A percentile compares a stretch with the other conserved stretches of the same genome.
These are phyloP conservation scores for Wiebesia pumilae DNA, from an alignment of 1,140 invertebrate species.

Conservation along the genomic window DNA sequence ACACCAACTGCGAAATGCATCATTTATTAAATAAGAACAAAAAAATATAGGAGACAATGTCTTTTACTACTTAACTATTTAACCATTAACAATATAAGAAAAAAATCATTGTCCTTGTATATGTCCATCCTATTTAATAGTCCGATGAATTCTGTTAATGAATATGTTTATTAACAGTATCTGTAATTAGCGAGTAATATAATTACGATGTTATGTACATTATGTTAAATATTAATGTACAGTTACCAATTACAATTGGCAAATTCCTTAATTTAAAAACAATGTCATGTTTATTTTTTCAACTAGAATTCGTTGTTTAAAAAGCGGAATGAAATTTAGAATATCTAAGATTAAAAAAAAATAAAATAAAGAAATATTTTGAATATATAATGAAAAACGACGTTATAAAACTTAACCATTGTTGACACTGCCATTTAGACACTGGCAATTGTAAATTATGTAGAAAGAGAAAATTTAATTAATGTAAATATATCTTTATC, in stretches of 20 bases:
- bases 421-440: conserved; percentile 70
- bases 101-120: conserved; percentile 66
- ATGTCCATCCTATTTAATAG: conserved; percentile 69
- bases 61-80: conserved; percentile 47
- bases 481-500: conserved; percentile 74
- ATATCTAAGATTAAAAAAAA: conserved; percentile 31
- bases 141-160: conserved; percentile 68
- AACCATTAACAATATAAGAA: conserved; percentile 44
- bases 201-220: conserved; percentile 71
- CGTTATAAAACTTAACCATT: conserved; percentile 60
- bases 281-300: conserved; percentile 55
- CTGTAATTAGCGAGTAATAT: conserved; percentile 70
- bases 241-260: conserved; percentile 74
- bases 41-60: conserved; percentile 45
- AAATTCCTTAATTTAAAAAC: conserved; percentile 65
- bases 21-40: conserved; percentile 47
- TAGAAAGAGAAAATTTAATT: conserved; percentile 69
- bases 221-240: conserved; percentile 73
- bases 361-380: conserved; percentile 42
- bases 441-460: conserved; percentile 73
- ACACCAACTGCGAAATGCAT: conserved; percentile 56
- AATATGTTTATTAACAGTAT: conserved; percentile 70
- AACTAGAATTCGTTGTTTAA: conserved; percentile 47
- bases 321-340: conserved; percentile 31
- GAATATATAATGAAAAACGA: conserved; percentile 44